phyloP scores from a whole-genome alignment of 2,888 invertebrate genomes.

The Acheta domesticus region DNA sequence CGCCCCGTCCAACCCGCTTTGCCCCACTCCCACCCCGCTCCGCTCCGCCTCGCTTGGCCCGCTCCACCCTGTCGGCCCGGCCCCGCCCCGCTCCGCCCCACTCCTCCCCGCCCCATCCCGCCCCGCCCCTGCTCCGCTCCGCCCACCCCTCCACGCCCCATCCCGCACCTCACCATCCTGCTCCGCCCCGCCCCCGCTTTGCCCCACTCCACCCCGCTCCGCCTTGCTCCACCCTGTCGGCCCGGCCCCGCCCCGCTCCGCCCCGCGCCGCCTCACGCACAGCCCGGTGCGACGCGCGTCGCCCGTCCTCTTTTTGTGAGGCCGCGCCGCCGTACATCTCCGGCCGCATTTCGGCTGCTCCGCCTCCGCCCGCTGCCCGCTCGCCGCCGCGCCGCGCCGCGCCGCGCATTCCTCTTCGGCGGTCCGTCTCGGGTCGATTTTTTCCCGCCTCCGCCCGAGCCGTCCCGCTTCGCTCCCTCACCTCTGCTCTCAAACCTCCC shows the following conservation, averaged over 20 bases:
- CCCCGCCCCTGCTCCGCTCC: not conserved
- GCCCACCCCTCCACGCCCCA: not conserved
- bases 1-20: not conserved
- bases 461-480: slow-evolving; percentile 28
- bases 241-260: not conserved
- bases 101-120: not conserved
- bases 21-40: not conserved
- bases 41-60: not conserved
- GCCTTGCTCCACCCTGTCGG: not conserved
- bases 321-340: not conserved
- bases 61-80: rapidly evolving
- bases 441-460: slow-evolving; percentile 22
- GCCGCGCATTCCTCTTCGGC: not conserved
- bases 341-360: not conserved
- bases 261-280: not conserved
- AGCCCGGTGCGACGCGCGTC: too few species aligned
- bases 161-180: not conserved
- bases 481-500: slow-evolving; percentile 25
- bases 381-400: not conserved
- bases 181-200: not conserved
- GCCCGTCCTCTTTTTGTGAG: slow-evolving; percentile 1
- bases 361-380: not conserved
- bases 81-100: not conserved
- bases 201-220: not conserved
- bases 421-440: slow-evolving; percentile 28